Evolutionary conservation across 2,888 invertebrate species (phyloP).

Genomic region (Allophyes oxyacanthae): DNA sequence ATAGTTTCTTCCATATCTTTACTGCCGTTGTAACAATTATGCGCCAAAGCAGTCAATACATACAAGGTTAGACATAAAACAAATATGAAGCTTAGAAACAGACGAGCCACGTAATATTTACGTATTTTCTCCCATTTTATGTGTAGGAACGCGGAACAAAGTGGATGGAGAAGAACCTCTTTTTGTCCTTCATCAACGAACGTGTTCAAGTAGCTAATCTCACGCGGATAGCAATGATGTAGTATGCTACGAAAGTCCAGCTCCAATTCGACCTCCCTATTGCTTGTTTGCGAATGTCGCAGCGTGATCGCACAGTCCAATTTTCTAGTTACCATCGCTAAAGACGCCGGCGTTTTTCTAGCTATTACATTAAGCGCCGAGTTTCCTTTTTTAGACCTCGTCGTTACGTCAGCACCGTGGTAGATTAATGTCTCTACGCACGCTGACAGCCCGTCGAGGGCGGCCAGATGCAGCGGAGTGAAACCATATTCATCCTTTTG

Average conservation of each 20-base stretch:
- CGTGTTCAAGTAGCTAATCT: slow-evolving; percentile 95
- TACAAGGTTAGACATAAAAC: slow-evolving; percentile 94
- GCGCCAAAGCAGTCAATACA: slow-evolving; percentile 94
- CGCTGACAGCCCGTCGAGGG: slow-evolving; percentile 94
- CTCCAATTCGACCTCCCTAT: slow-evolving; percentile 94
- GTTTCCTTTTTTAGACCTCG: slow-evolving; percentile 95
- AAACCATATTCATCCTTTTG: slow-evolving; percentile 96
- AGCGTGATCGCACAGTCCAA: slow-evolving; percentile 94
- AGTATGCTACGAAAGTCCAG: slow-evolving; percentile 95
- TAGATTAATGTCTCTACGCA: slow-evolving; percentile 95
- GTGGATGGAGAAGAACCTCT: slow-evolving; percentile 95
- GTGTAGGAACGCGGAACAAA: slow-evolving; percentile 96
- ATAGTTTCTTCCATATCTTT: slow-evolving; percentile 93
- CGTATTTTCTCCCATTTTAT: slow-evolving; percentile 97
- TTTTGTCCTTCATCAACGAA: slow-evolving; percentile 97
- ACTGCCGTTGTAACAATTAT: slow-evolving; percentile 95
- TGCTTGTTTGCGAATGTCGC: slow-evolving; percentile 94
- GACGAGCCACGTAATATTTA: slow-evolving; percentile 94
- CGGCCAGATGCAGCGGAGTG: slow-evolving; percentile 95
- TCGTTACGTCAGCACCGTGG: slow-evolving; percentile 96
- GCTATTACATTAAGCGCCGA: slow-evolving; percentile 96
- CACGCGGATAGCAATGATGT: slow-evolving; percentile 95
- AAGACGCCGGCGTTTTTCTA: slow-evolving; percentile 95
- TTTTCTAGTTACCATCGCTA: slow-evolving; percentile 94
- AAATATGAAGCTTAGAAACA: slow-evolving; percentile 94